Conservation (phyloP, 2,113 vertebrate genomes). For the Heteronetta atricapilla region DNA sequence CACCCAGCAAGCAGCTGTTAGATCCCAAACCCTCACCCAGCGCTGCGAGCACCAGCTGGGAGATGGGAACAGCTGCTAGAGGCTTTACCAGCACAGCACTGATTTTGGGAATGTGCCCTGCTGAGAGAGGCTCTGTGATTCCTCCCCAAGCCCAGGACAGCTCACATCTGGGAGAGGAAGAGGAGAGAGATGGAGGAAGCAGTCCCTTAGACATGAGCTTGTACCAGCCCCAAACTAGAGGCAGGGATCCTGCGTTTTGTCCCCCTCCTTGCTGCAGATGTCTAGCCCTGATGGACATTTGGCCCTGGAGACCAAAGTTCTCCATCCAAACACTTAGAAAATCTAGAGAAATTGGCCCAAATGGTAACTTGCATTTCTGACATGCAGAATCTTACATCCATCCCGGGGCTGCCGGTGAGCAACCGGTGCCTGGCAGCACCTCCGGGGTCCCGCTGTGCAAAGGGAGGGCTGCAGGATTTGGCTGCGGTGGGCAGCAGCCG, state of each 20-base stretch:
- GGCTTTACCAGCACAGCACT: neutral
- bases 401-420: neutral
- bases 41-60: accelerated
- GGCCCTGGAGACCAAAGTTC: neutral
- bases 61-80: neutral
- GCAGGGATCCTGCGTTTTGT: neutral
- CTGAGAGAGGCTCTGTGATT: neutral
- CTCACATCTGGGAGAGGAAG: neutral
- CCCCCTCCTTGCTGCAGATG: neutral
- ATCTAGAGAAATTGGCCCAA: neutral
- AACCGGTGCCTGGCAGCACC: neutral
- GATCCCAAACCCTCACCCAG: neutral
- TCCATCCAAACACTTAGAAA: neutral
- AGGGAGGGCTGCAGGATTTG: neutral
- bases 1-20: neutral
- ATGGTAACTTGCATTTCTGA: neutral
- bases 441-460: neutral
- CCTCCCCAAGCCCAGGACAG: neutral
- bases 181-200: neutral
- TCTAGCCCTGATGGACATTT: neutral
- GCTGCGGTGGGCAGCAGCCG: neutral
- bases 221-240: neutral
- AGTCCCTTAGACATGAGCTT: neutral
- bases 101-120: neutral
- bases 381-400: neutral